These are phyloP conservation scores for Eolophus roseicapilla DNA, from an alignment of 2,113 vertebrate genomes.

Conservation along the genomic window DNA sequence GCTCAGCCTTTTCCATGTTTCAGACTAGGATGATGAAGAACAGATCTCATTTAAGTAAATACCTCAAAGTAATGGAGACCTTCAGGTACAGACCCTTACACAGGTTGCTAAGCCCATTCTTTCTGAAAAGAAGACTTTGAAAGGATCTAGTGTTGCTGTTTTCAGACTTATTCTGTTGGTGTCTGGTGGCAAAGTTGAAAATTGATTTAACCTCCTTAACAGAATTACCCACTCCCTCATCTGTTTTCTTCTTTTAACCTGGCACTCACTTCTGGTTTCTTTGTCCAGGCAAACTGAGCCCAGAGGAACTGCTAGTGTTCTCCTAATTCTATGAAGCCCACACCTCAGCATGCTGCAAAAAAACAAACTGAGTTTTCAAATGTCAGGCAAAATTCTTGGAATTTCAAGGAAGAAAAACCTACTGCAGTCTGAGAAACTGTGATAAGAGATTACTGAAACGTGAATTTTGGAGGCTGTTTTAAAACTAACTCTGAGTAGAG, in stretches of 20 bases:
- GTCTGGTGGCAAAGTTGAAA: background rate
- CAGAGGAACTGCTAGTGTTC: background rate
- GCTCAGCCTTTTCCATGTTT: background rate
- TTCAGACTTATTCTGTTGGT: background rate
- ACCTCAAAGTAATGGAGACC: background rate
- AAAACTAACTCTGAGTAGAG: background rate
- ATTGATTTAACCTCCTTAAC: background rate
- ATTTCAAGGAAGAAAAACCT: background rate
- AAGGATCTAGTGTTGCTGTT: background rate
- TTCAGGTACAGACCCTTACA: background rate
- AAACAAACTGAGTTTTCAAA: background rate
- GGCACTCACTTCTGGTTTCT: background rate
- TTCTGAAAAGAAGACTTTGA: background rate
- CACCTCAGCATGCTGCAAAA: background rate
- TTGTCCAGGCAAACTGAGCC: background rate
- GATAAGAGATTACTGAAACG: background rate
- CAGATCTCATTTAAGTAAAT: background rate
- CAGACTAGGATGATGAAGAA: background rate
- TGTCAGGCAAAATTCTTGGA: background rate
- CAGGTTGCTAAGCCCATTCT: background rate
- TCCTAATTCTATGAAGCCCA: background rate
- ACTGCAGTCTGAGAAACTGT: background rate
- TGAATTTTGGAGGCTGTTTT: background rate
- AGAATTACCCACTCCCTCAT: background rate
- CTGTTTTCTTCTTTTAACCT: background rate